phyloP scores from a whole-genome alignment of 2,888 invertebrate species.

The Melangyna quadrimaculata region DNA sequence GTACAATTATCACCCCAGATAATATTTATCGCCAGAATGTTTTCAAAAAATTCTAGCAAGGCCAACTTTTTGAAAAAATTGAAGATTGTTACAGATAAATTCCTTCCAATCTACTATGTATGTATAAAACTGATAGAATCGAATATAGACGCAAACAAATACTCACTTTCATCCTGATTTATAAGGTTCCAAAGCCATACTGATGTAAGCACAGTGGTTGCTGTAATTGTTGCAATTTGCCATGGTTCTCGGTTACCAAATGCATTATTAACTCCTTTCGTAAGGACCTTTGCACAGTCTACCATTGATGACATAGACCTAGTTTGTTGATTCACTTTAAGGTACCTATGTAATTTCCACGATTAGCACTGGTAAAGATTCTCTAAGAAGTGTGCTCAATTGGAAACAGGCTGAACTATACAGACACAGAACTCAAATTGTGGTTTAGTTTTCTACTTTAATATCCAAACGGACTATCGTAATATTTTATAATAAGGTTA shows the following conservation, averaged over 20 bases:
- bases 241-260: constrained; percentile 89
- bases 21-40: not conserved
- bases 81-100: not conserved
- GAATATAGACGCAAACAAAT: not conserved
- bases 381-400: not conserved
- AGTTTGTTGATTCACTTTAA: not conserved
- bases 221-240: constrained; percentile 90
- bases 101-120: not conserved
- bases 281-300: constrained; percentile 75
- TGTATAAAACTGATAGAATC: not conserved
- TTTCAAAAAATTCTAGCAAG: not conserved
- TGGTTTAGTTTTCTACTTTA: not conserved
- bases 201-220: constrained; percentile 86
- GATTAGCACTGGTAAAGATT: not conserved
- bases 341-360: not conserved
- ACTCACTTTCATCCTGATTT: constrained; percentile 87
- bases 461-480: not conserved
- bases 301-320: not conserved
- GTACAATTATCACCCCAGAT: not conserved
- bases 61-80: not conserved
- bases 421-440: not conserved
- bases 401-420: not conserved
- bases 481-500: not conserved
- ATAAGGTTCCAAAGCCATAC: constrained; percentile 89
- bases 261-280: constrained; percentile 83